Percentiles rank a stretch among this genome's conserved stretches.
These are phyloP conservation scores for human (Homo sapiens) DNA, from an alignment of 2,113 vertebrate genomes.

Conservation along the genomic window GRCh38 chr6:30897001-30897500, in stretches of 20 bases:
- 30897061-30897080: slow-evolving; percentile 91
- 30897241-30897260: not conserved
- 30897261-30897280: rapidly evolving
- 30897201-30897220: not conserved
- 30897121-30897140: slow-evolving; percentile 95
- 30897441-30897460: slow-evolving; percentile 93
- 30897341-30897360: rapidly evolving
- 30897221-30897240: not conserved
- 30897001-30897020: slow-evolving; percentile 87
- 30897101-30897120: slow-evolving; percentile 94
- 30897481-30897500: slow-evolving; percentile 96
- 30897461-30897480: slow-evolving; percentile 95
- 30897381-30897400: slow-evolving; percentile 94
- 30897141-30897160: slow-evolving; percentile 78
- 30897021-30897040: slow-evolving; percentile 94
- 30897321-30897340: not conserved
- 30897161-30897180: not conserved
- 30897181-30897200: not conserved
- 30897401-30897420: slow-evolving; percentile 95
- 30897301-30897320: too few species aligned
- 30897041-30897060: slow-evolving; percentile 91
- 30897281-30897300: rapidly evolving
- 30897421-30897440: slow-evolving; percentile 95
- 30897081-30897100: slow-evolving; percentile 93
- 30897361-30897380: slow-evolving; percentile 80